Evolutionary conservation across 1,140 invertebrate genomes (phyloP).

Genomic region (Drosophila parvula): DNA sequence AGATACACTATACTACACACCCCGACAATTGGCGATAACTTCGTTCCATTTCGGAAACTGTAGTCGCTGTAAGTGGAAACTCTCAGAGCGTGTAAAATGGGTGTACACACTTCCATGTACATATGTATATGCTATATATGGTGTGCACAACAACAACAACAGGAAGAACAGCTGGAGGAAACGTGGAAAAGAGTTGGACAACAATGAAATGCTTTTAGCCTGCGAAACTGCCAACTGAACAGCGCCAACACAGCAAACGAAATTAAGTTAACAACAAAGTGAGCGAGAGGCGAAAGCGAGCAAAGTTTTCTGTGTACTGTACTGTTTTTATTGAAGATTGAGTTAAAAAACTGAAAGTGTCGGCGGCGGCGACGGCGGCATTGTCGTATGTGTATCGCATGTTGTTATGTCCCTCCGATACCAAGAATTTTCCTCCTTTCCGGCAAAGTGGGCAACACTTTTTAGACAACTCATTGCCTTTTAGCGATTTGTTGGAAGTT

Average conservation of each 20-base stretch:
- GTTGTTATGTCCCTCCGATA: conserved; percentile 9
- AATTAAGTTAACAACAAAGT: conserved; percentile 79
- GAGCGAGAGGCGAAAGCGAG: conserved; percentile 25
- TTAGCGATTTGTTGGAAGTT: conserved; percentile 6
- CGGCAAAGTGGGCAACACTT: conserved; percentile 18
- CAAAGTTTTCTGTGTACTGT: conserved; percentile 63
- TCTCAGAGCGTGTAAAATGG: conserved; percentile 74
- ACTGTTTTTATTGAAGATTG: conserved; percentile 78
- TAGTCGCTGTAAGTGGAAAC: conserved; percentile 61
- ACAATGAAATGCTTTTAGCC: conserved; percentile 82
- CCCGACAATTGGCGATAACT: conserved; percentile 24
- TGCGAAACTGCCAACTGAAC: conserved; percentile 43
- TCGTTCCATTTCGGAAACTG: conserved; percentile 16
- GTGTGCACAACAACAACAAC: conserved; percentile 28
- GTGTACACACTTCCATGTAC: conserved; percentile 6
- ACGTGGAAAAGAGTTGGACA: conserved; percentile 62
- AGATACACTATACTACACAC: background rate
- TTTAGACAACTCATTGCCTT: conserved; percentile 21
- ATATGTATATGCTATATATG: conserved; percentile 7
- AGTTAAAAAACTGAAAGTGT: conserved; percentile 78
- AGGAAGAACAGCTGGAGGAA: conserved; percentile 4
- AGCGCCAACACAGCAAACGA: conserved; percentile 53
- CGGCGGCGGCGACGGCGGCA: conserved; percentile 22
- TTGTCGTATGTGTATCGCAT: conserved; percentile 29
- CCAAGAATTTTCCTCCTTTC: background rate